Base-by-base conservation (phyloP, 2,888 invertebrate species). In the Drepana falcataria region DNA sequence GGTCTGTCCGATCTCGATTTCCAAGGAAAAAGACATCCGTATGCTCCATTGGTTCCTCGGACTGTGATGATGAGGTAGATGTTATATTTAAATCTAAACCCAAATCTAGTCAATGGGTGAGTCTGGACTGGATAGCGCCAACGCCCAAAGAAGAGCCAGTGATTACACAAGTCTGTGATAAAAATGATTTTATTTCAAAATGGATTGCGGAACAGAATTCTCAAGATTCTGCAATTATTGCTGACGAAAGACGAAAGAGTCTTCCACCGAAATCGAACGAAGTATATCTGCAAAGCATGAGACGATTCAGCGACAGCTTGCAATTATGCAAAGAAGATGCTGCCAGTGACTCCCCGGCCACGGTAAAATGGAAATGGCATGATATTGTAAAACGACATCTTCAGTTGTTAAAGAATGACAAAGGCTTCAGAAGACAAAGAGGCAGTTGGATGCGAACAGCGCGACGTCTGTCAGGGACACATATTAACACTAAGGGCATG, bases 21-120 rank as follows among this genome's bases (percentile, higher is more conserved):
- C 86, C 88, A 56, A 83, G 82, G 61, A 91, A 91, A 76, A 91
- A 91, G 66, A 88, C 87, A 59, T 91, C 91, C 48, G 91, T 91
- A 58, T 91, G 90, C 77, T 91, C 91, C 59, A 90, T 91, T 64
- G 91, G 91, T 69, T 91, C 91, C 62, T 91, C 89, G 60, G 91
- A 91, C 69, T 89, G 87, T 65, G 91, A 91, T 74, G 91, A 91
- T 61, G 91, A 91, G 65, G 81, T 90, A 67, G 91, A 91, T 73
- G 91, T 91, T 61, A 91, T 91, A 77, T 91, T 91, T 79, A 91
- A 91, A 85, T 91, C 91, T 66, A 91, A 91, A 72, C 91, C 91
- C 59, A 91, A 91, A 81, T 91, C 91, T 91, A 91, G 91, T 91
- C 91, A 91, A 61, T 91, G 91, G 91, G 88, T 91, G 63, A 91